phyloP scores from a whole-genome alignment of 2,888 invertebrate species.

The Spatulosminthurus flaviceps region DNA sequence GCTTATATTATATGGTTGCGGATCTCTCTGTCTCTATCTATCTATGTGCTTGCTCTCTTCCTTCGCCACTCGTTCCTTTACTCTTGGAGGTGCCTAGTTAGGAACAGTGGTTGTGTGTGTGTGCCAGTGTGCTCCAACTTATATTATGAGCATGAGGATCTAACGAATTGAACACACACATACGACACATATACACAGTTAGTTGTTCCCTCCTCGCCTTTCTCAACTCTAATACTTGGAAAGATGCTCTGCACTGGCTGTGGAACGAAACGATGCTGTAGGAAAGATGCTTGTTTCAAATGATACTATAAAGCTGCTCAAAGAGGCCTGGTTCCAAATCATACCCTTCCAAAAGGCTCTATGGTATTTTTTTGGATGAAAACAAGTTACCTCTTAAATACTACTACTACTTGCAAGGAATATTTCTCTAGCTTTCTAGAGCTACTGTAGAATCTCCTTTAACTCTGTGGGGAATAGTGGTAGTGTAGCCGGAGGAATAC shows the following conservation, averaged over 20 bases:
- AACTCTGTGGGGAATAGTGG: neutral
- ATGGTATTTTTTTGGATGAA: too few relatives aligned
- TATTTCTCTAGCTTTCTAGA: neutral
- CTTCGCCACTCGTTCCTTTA: neutral
- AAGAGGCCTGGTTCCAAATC: too few relatives aligned
- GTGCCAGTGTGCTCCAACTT: neutral
- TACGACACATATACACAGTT: too few relatives aligned
- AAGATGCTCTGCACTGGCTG: neutral
- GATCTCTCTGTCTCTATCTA: neutral
- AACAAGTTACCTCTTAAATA: conserved; percentile 6
- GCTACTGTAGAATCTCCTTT: too few relatives aligned
- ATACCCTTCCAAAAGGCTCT: too few relatives aligned
- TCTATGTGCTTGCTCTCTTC: neutral
- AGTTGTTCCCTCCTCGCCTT: neutral
- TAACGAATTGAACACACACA: conserved; percentile 7
- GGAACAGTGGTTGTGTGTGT: too few relatives aligned
- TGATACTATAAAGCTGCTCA: too few relatives aligned
- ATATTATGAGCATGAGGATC: neutral
- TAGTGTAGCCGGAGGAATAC: neutral
- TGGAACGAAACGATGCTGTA: neutral
- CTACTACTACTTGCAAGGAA: neutral
- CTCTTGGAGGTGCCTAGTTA: neutral
- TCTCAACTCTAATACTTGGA: too few relatives aligned
- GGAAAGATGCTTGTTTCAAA: too few relatives aligned
- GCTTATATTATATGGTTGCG: neutral